A percentile compares a stretch with the other conserved stretches of the same genome.
phyloP scores from a whole-genome alignment of 2,888 invertebrate genomes.

The Slavum lentiscoides region DNA sequence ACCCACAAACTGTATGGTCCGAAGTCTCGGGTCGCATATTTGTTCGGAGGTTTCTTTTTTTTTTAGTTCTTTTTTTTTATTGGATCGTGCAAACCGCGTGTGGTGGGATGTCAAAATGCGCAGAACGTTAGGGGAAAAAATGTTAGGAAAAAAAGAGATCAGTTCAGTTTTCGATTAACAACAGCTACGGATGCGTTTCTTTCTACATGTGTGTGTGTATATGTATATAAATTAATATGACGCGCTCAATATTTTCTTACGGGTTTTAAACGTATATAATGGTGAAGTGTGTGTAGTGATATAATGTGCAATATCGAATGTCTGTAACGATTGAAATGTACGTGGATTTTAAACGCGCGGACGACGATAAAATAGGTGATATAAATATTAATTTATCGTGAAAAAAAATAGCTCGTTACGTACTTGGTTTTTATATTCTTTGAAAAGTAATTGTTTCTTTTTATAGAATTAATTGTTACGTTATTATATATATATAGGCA shows the following conservation, averaged over 20 bases:
- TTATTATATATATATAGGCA: too few relatives aligned
- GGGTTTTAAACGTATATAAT: not conserved
- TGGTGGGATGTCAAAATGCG: constrained; percentile 41
- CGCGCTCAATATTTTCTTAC: not conserved
- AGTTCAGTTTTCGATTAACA: constrained; percentile 34
- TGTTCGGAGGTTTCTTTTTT: constrained; percentile 9
- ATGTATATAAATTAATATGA: not conserved
- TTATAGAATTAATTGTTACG: too few relatives aligned
- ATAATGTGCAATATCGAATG: not conserved
- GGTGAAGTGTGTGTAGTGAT: not conserved
- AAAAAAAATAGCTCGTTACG: too few relatives aligned
- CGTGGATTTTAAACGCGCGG: not conserved
- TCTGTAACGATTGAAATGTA: not conserved
- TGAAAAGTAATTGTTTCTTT: too few relatives aligned
- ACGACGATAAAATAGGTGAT: constrained; percentile 15
- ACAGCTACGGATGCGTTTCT: constrained; percentile 41
- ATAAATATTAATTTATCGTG: not conserved
- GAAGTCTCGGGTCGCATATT: constrained; percentile 49
- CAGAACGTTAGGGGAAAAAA: constrained; percentile 26
- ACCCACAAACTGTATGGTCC: constrained; percentile 33
- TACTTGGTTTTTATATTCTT: too few relatives aligned
- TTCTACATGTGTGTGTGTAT: too few relatives aligned
- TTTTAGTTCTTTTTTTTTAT: constrained; percentile 13
- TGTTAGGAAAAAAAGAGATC: constrained; percentile 19
- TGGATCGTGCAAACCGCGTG: constrained; percentile 29